Evolutionary conservation across 2,888 invertebrate genomes (phyloP), one percentile per base, ranked within the genome.

Genomic region (Cataglyphis rosenhaueri): DNA sequence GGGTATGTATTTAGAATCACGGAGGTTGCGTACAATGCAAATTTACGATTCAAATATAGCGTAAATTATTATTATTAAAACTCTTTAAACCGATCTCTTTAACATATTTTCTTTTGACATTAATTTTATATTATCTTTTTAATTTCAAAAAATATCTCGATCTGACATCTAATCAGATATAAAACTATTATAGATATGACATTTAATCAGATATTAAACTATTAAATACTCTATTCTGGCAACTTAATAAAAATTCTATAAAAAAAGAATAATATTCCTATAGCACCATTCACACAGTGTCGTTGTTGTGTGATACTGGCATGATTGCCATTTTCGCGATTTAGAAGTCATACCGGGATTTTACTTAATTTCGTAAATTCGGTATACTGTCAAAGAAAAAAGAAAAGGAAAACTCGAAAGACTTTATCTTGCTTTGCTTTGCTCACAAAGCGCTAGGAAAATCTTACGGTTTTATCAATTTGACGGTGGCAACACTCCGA

Each of bases 191-290:
- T 25, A 25, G 48, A 29, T 41, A 38, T 61, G n/a, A 44, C 21
- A 48, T 75, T 44, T 48, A 75, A 75, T 85, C 88, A 88, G 82
- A 74, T 81, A 89, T 89, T 89, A 89, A 89, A 89, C 87, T 89
- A 89, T 89, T 88, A 89, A 89, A 89, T 89, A 89, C 88, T 89
- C 89, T 89, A 62, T 87, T 88, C 84, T 82, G 87, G 83, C 89
- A 89, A 89, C 89, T 86, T 87, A 88, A 89, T 87, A 89, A 89
- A 89, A 89, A 86, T 89, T 89, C 87, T 89, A 88, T 89, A 87
- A 89, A 89, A 88, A 89, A 83, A 88, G 86, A 76, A 9, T 44
- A 88, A 83, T 83, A 84, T 86, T 84, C 86, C 70, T 85, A 52
- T 52, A 89, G 89, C 89, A 89, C 89, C 89, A 89, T 86, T 84